Evolutionary conservation across 2,888 invertebrate species (phyloP).

Genomic region (Odontocerum albicorne): DNA sequence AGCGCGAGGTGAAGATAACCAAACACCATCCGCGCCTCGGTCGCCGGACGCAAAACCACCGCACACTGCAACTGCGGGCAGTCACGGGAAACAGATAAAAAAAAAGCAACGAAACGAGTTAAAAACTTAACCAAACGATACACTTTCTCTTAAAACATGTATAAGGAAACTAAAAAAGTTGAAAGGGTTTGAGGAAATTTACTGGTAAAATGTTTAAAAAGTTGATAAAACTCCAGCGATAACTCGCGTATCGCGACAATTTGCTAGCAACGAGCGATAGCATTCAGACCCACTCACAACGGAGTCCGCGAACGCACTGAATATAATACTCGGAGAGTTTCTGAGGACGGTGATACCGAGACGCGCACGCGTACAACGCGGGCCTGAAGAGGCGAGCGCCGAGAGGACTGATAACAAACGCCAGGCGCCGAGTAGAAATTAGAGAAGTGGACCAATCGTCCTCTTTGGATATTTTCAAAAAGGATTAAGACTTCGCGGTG

Average conservation of each 20-base stretch:
- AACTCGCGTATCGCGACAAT: constrained; percentile 12
- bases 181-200: neutral
- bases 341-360: constrained; percentile 14
- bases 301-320: constrained; percentile 27
- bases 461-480: too few species aligned
- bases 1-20: constrained; percentile 4
- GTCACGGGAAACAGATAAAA: too few species aligned
- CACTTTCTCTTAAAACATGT: neutral
- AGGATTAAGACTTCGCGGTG: too few species aligned
- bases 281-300: constrained; percentile 13
- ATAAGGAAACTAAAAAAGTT: neutral
- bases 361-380: constrained; percentile 4
- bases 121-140: constrained; percentile 6
- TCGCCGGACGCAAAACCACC: neutral
- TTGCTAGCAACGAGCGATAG: neutral
- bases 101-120: constrained; percentile 2
- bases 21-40: neutral
- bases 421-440: neutral
- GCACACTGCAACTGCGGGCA: neutral
- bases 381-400: constrained; percentile 3
- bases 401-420: constrained; percentile 5
- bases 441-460: too few species aligned
- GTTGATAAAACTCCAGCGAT: constrained; percentile 8
- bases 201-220: constrained; percentile 12
- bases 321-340: constrained; percentile 14